Evolutionary conservation across 2,113 vertebrate genomes (phyloP), one percentile per base, ranked within the genome.

Genomic region (Paralichthys olivaceus): DNA sequence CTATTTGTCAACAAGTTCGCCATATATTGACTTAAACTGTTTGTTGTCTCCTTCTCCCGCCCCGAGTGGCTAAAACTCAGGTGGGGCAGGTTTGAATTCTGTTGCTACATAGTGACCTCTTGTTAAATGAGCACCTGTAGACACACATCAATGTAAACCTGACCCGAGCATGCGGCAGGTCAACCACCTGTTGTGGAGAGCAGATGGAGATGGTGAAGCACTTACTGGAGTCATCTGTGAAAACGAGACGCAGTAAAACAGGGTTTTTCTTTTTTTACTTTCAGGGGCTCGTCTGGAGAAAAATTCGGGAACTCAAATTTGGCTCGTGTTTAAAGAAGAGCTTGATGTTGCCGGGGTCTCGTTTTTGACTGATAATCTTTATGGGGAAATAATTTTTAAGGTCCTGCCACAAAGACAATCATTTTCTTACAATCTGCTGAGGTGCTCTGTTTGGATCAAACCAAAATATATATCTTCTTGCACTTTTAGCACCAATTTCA

Each of bases 181-280:
- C 74, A 62, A 47, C 77, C 88, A 89, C 86, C 85, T 87, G 90
- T 23, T 70, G 62, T 4, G 51, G 49, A 56, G 37, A 75, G 69
- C 49, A 59, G 58, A 79, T 70, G 6, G 65, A 62, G 51, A 83
- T 69, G 86, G 76, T 22, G 76, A 87, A 85, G 63, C 79, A 79
- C 80, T 89, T 84, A 75, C 17, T 17, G 56, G 26, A 73, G 49
- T 77, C 83, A 86, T 77, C 82, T 87, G 79, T 62, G 81, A 8
- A 65, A 76, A 43, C 40, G 37, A 20, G 12, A 61, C 74, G 60
- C 66, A 59, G 23, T 7, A 37, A 65, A 72, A 79, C 61, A 43
- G 11, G 15, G 14, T n/a, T 69, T 72, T 19, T 15, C 15, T 53
- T 26, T 66, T 54, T 22, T 66, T 47, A 61, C 72, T 47, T 74